Evolutionary conservation across 2,797 vertebrate genomes (phyloP).

Genomic region (Mareca penelope): DNA sequence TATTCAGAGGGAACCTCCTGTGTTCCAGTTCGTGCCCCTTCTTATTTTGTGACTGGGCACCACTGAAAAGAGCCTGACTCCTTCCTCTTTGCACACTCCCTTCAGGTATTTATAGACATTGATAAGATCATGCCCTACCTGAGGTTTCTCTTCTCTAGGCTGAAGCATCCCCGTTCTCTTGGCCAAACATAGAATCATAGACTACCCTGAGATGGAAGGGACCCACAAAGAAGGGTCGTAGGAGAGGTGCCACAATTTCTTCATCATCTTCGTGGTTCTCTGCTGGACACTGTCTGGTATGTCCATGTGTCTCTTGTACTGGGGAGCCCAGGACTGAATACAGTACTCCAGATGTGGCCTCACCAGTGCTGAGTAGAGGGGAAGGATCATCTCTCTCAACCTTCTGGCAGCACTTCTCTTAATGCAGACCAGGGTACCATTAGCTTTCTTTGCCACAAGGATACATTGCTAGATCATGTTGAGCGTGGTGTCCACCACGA

Average conservation of each 20-base stretch:
- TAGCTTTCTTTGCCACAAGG: background rate
- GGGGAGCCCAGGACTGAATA: background rate
- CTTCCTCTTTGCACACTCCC: too few species aligned
- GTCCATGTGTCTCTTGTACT: background rate
- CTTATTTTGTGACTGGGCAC: background rate
- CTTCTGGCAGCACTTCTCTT: background rate
- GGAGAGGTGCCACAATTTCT: background rate
- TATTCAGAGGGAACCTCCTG: background rate
- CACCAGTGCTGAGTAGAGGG: background rate
- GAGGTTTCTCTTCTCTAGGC: background rate
- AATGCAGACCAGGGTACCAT: background rate
- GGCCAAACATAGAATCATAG: background rate
- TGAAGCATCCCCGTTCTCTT: background rate
- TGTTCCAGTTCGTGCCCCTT: background rate
- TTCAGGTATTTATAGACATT: too few species aligned
- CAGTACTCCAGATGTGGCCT: background rate
- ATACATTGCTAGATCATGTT: background rate
- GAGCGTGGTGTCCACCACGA: background rate
- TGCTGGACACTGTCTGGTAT: background rate
- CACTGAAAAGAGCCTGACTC: too few species aligned
- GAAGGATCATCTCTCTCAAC: background rate
- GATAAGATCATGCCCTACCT: background rate
- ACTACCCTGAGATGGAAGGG: too few species aligned
- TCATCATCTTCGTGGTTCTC: background rate
- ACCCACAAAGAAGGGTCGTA: background rate